Evolutionary conservation across 2,113 vertebrate species (phyloP), one percentile per base, ranked within the genome.

Genomic region (Nanger granti): DNA sequence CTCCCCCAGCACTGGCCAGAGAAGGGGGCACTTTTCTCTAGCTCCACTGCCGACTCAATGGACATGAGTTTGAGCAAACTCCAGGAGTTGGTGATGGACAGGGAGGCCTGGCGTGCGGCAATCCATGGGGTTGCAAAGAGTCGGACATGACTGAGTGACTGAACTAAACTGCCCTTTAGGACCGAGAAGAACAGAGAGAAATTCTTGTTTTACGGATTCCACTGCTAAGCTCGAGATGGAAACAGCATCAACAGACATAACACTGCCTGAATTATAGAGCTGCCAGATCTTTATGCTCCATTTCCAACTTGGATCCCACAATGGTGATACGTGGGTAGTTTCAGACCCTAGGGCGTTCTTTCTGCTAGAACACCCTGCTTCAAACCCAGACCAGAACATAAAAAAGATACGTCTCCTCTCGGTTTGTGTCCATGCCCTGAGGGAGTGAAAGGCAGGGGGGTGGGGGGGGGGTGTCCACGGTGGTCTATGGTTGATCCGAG

Each of bases 211-310:
- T 41, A 11, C n/a, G 54, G 55, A 54, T 29, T 57, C 29, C 47
- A 47, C 34, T 8, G 34, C 41, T 60, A 80, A 34, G 29, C 11
- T 79, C 34, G 47, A 15, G 0, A 20, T 18, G 37, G 52, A 55
- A 73, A 49, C 20, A 31, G 73, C 37, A 22, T 10, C 15, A 69
- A 85, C 24, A 85, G 15, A 59, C 26, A 20, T 3, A 76, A 34
- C 2, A 5, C 2, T 47, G 18, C 11, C 14, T 6, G 6, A 49
- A 26, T 34, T 37, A 29, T 9, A 76, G 26, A 59, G 47, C 52
- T n/a, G 17, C 44, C 10, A 60, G 59, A 64, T 4, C 7, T 4
- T 20, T 2, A 29, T 0, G 15, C 49, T 14, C 26, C 34, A 34
- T 73, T 91, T 89, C 79, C 44, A 17, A 31, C 57, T 73, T 22